phyloP scores from a whole-genome alignment of 2,797 vertebrate genomes.

The Micromesistius poutassou region DNA sequence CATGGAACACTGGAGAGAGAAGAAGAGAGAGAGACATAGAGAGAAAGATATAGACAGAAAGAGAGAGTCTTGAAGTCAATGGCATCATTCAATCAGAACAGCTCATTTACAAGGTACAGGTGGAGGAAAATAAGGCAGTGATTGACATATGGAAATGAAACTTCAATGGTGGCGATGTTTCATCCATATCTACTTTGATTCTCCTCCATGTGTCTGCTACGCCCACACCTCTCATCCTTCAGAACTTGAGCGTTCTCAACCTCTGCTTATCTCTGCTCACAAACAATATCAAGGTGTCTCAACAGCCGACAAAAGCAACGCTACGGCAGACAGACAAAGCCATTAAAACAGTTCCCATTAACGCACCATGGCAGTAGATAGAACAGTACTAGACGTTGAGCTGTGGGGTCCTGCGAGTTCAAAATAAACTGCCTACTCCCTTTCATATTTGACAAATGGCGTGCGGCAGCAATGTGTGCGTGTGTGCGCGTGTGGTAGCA shows the following conservation, averaged over 20 bases:
- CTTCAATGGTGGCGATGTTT: not conserved
- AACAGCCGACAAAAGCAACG: not conserved
- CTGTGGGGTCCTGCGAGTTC: not conserved
- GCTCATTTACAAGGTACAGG: not conserved
- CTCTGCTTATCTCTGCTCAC: not conserved
- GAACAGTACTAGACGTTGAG: not conserved
- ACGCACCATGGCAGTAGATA: not conserved
- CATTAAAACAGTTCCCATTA: not conserved
- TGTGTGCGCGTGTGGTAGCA: not conserved
- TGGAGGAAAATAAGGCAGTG: not conserved
- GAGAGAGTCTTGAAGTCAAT: not conserved
- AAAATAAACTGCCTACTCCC: not conserved
- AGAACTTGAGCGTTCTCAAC: not conserved
- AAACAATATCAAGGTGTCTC: not conserved
- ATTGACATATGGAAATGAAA: not conserved
- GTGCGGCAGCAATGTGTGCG: not conserved
- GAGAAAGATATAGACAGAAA: not conserved
- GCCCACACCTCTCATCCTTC: not conserved
- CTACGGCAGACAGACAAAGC: not conserved
- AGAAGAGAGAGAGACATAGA: constrained; percentile 22
- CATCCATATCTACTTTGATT: not conserved
- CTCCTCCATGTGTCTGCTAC: not conserved
- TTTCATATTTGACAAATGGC: not conserved
- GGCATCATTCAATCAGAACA: not conserved
- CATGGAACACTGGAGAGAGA: constrained; percentile 82